Evolutionary conservation across 1,140 invertebrate species (phyloP), one percentile per base, ranked within the genome.

Genomic region (Zaprionus ornatus): DNA sequence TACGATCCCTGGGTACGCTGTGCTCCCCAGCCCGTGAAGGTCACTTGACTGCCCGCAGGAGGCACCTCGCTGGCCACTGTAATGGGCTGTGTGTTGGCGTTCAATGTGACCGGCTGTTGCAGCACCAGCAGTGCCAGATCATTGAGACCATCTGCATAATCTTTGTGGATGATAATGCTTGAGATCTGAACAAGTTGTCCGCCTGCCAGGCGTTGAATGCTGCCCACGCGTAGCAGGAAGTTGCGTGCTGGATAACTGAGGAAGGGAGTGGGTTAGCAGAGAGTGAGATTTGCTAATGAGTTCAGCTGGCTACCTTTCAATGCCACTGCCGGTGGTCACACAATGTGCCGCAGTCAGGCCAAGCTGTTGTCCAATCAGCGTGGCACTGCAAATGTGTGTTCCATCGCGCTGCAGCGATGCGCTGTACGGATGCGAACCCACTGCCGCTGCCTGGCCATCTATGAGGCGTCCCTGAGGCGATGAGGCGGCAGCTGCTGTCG

Each of bases 71-170:
- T 75, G 21, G 77, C 88, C 74, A 92, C 21, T 0, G 57, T 65
- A 12, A 92, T 88, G 32, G 83, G 55, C 42, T 88, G 56, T 0
- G 79, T 90, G 4, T 92, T 77, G n/a, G 64, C 66, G 29, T 77
- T 90, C 23, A 80, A 70, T 0, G 60, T 74, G 0, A 92, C 50
- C 1, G 82, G 64, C 0, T 65, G 13, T 40, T 82, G 66, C 21
- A 92, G 74, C 54, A 88, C 50, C 23, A 92, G 13, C n/a, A 92
- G 57, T 12, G 91, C 91, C 60, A 92, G 23, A 21, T 92, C 74
- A 55, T 91, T 91, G 4, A 83, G 50, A 0, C 79, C 83, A 3
- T 69, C 54, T 0, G 74, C 23, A 56, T 83, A 92, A 2, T 59
- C 50, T 15, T 57, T 50, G 50, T 92, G 90, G 15, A 90, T 78